Evolutionary conservation across 1,140 invertebrate species (phyloP).

Genomic region (Cyclargus thomasi): DNA sequence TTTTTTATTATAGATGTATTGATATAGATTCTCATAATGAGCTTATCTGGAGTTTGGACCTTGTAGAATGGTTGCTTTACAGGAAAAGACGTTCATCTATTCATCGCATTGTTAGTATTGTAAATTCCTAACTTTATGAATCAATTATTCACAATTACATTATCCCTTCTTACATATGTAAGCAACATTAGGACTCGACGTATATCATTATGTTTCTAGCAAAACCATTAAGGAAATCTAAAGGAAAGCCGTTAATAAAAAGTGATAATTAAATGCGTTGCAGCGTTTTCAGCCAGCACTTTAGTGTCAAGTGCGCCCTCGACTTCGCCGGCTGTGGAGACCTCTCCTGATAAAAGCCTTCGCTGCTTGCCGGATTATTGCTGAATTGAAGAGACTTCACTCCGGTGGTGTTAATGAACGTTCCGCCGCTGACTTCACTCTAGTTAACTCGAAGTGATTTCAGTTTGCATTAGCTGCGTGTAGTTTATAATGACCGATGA

Average conservation of each 20-base stretch:
- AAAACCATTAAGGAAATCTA: neutral
- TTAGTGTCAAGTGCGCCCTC: constrained; percentile 1
- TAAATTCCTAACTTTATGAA: neutral
- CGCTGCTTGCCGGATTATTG: constrained; percentile 8
- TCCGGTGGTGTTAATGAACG: constrained; percentile 13
- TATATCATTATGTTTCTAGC: neutral
- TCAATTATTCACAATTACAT: too few species aligned
- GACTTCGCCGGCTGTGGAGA: neutral
- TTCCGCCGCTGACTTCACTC: neutral
- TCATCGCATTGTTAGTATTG: too few species aligned
- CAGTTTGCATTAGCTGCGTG: neutral
- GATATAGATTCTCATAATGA: too few species aligned
- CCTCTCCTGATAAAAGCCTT: constrained; percentile 9
- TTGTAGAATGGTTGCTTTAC: too few species aligned
- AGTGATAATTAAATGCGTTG: constrained; percentile 5
- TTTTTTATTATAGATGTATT: too few species aligned
- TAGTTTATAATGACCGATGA: neutral
- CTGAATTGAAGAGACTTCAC: constrained; percentile 11
- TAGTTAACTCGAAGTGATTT: neutral
- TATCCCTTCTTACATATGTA: too few species aligned
- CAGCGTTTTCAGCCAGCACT: neutral
- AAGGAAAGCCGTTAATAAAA: neutral
- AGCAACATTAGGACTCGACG: neutral
- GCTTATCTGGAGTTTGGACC: too few species aligned
- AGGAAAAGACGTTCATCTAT: too few species aligned